phyloP scores from a whole-genome alignment of 2,888 invertebrate genomes.

The Ptychoptera albimana region DNA sequence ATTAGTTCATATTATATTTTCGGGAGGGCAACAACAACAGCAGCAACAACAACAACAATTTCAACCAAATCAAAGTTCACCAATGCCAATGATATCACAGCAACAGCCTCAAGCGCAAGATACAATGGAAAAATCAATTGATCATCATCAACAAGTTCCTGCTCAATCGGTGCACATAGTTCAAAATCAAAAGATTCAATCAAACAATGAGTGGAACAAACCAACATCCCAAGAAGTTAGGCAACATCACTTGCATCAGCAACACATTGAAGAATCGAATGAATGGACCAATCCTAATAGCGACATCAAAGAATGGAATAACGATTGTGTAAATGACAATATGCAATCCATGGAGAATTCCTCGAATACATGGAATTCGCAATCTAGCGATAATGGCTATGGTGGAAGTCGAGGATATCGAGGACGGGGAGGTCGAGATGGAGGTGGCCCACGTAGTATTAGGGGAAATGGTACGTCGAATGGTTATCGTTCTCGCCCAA shows the following conservation, averaged over 20 bases:
- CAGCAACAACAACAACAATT: conserved; percentile 3
- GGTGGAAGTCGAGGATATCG: conserved; percentile 11
- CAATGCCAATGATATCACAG: neutral
- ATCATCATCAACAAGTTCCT: neutral
- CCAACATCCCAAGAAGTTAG: conserved; percentile 3
- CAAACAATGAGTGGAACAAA: neutral
- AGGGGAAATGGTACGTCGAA: conserved; percentile 15
- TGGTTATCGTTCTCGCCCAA: conserved; percentile 1
- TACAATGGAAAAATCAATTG: conserved; percentile 1
- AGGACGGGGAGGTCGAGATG: conserved; percentile 17
- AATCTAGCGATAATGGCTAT: conserved; percentile 9
- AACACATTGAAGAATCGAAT: conserved; percentile 14
- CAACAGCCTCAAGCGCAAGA: neutral
- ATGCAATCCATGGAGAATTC: neutral
- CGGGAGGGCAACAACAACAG: conserved; percentile 5
- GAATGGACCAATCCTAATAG: conserved; percentile 17
- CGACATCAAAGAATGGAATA: conserved; percentile 10
- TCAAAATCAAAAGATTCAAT: neutral
- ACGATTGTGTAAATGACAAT: conserved; percentile 1
- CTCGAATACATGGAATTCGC: neutral
- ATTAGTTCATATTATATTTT: conserved; percentile 4
- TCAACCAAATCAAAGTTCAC: conserved; percentile 1
- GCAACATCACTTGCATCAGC: conserved; percentile 14
- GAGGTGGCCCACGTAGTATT: conserved; percentile 18
- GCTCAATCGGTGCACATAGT: neutral